A percentile compares a stretch with the other conserved stretches of the same genome.
phyloP scores from a whole-genome alignment of 2,113 vertebrate genomes.

The Ursus arctos region DNA sequence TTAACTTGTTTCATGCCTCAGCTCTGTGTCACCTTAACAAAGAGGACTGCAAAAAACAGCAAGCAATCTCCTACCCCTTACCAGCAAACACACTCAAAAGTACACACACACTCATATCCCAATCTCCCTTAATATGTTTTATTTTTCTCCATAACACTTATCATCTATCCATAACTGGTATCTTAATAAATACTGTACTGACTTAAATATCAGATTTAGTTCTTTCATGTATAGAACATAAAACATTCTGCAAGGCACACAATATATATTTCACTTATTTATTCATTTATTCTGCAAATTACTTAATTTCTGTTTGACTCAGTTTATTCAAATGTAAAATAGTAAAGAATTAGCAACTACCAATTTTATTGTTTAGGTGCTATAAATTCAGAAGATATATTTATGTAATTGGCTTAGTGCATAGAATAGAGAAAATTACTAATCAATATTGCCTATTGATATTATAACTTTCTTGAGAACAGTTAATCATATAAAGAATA shows the following conservation, averaged over 20 bases:
- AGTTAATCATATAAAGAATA: neutral
- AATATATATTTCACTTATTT: neutral
- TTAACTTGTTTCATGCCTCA: neutral
- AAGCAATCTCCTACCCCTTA: neutral
- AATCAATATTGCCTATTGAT: neutral
- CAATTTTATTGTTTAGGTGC: neutral
- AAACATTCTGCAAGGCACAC: neutral
- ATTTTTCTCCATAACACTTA: neutral
- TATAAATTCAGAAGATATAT: neutral
- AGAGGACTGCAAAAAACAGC: neutral
- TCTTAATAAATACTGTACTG: neutral
- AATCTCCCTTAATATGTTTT: neutral
- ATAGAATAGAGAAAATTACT: neutral
- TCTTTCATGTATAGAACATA: neutral
- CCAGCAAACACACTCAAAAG: neutral
- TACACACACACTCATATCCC: accelerated
- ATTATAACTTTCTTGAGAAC: neutral
- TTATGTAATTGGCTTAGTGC: neutral
- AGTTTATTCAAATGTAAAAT: neutral
- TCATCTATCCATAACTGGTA: neutral
- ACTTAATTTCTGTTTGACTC: neutral
- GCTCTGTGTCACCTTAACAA: neutral
- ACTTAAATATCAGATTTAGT: neutral
- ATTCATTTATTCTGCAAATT: neutral
- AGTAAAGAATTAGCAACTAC: neutral